Percentiles rank a stretch among this genome's conserved stretches.
Conservation (phyloP, 2,888 invertebrate genomes). For the Cryptus viduatorius region DNA sequence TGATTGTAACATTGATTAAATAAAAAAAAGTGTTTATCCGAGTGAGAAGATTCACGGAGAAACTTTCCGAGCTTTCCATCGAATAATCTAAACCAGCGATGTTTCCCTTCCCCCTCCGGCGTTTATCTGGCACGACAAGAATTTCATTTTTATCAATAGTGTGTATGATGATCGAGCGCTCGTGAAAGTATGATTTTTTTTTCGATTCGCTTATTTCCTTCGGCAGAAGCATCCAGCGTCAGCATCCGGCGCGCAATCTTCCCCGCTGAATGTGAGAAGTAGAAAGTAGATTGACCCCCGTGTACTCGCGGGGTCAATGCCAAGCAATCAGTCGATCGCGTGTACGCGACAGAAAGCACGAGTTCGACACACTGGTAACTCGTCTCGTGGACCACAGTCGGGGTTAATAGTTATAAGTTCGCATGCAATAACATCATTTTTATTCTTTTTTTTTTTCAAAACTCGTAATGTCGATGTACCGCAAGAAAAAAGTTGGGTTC, state of each 20-base stretch:
- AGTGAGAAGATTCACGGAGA: slow-evolving; percentile 37
- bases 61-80: slow-evolving; percentile 64
- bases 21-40: background rate
- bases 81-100: slow-evolving; percentile 52
- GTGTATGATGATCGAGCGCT: slow-evolving; percentile 61
- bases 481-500: background rate
- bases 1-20: background rate
- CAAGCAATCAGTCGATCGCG: slow-evolving; percentile 69
- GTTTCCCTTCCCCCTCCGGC: slow-evolving; percentile 40
- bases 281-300: slow-evolving; percentile 81
- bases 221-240: slow-evolving; percentile 9
- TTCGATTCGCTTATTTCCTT: background rate
- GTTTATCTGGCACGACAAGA: slow-evolving; percentile 48
- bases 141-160: slow-evolving; percentile 56
- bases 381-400: slow-evolving; percentile 17
- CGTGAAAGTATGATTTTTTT: slow-evolving; percentile 67
- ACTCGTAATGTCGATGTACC: background rate
- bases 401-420: slow-evolving; percentile 44
- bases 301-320: slow-evolving; percentile 72
- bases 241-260: slow-evolving; percentile 63
- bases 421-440: slow-evolving; percentile 35
- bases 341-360: slow-evolving; percentile 36
- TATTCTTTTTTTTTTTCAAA: background rate
- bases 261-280: slow-evolving; percentile 77
- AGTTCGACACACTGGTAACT: slow-evolving; percentile 34